Conservation (phyloP, 2,888 invertebrate species). For the Teleiodes luculella region DNA sequence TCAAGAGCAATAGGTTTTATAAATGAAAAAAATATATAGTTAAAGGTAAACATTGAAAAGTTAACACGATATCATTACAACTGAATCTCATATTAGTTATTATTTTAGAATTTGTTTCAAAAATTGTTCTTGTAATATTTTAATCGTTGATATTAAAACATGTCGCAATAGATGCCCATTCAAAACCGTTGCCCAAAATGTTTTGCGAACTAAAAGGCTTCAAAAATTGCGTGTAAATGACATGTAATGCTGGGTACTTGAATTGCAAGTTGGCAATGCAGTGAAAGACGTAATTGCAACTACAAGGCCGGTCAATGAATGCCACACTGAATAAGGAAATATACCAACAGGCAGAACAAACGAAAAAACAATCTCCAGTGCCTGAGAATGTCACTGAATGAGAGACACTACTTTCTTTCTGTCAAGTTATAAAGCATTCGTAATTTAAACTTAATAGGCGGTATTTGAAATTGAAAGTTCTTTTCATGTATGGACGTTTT, state of each 20-base stretch:
- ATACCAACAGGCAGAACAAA: neutral
- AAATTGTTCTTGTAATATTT: too few relatives aligned
- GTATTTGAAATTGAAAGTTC: too few relatives aligned
- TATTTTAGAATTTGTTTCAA: too few relatives aligned
- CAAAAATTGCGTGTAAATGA: too few relatives aligned
- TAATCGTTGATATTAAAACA: too few relatives aligned
- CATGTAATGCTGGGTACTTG: neutral
- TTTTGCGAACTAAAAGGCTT: too few relatives aligned
- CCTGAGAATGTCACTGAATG: neutral
- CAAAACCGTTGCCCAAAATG: too few relatives aligned
- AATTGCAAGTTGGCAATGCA: neutral
- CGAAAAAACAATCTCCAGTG: neutral
- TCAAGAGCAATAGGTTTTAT: too few relatives aligned
- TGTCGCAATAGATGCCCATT: too few relatives aligned
- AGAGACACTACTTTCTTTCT: neutral
- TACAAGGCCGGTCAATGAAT: neutral
- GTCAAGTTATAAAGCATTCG: neutral
- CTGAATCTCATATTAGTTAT: too few relatives aligned
- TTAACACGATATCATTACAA: neutral
- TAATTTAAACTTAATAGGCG: too few relatives aligned
- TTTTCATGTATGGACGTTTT: too few relatives aligned
- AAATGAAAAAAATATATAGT: neutral
- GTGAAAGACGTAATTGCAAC: neutral
- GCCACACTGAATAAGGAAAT: conserved; percentile 3
- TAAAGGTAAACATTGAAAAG: neutral